Percentiles rank a stretch among this genome's conserved stretches.
phyloP scores from a whole-genome alignment of 2,888 invertebrate species.

The Agrilus mali region DNA sequence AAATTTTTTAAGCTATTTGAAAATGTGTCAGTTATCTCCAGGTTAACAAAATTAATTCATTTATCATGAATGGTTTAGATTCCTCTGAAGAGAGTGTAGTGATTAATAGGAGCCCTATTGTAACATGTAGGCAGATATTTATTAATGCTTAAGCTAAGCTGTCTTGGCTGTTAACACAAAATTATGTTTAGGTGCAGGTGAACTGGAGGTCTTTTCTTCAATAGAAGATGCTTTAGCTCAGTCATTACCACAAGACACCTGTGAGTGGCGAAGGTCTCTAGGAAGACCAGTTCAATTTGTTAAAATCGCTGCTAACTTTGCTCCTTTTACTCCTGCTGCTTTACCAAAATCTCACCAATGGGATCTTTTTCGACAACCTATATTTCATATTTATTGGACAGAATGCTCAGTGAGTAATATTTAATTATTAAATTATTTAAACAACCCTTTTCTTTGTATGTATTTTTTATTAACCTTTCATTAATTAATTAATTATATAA shows the following conservation, averaged over 20 bases:
- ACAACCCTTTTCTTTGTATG: too few relatives aligned
- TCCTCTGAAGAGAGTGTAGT: constrained; percentile 35
- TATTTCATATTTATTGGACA: constrained; percentile 90
- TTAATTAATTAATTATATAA: background rate
- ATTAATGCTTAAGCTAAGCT: background rate
- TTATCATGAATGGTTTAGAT: constrained; percentile 27
- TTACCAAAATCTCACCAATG: constrained; percentile 61
- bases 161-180: background rate
- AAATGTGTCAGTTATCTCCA: constrained; percentile 24
- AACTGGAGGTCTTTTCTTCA: constrained; percentile 72
- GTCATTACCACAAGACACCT: constrained; percentile 73
- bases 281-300: constrained; percentile 79
- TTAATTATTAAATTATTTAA: too few relatives aligned
- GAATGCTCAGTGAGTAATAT: constrained; percentile 70
- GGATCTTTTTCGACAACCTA: constrained; percentile 74
- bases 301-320: constrained; percentile 67
- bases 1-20: constrained; percentile 6
- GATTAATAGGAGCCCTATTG: constrained; percentile 58
- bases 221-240: constrained; percentile 65
- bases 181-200: constrained; percentile 51
- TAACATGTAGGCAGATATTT: constrained; percentile 51
- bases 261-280: constrained; percentile 86
- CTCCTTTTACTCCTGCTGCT: constrained; percentile 63
- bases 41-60: constrained; percentile 20
- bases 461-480: too few relatives aligned